A percentile compares a stretch with the other conserved stretches of the same genome.
Evolutionary conservation across 2,888 invertebrate genomes (phyloP).

Genomic region (Erebia aethiops): DNA sequence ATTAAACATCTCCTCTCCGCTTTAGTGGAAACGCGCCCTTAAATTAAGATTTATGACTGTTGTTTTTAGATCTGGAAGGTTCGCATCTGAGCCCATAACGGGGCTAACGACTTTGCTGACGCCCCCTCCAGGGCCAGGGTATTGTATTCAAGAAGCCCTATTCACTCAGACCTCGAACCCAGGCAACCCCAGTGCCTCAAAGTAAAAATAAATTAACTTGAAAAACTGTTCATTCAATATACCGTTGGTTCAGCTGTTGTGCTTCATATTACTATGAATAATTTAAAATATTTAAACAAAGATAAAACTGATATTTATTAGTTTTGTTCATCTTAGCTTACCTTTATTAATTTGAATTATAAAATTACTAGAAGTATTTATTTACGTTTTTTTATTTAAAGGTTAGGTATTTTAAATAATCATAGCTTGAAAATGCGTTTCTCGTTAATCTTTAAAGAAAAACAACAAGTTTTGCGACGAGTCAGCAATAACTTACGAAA

Average conservation of each 20-base stretch:
- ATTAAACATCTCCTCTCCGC: no score
- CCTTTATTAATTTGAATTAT: no score
- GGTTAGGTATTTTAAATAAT: no score
- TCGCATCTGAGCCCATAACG: slow-evolving; percentile 56
- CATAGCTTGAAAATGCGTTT: slow-evolving; percentile 54
- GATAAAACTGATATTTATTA: background rate
- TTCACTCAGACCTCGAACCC: background rate
- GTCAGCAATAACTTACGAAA: slow-evolving; percentile 65
- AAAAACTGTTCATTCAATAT: background rate
- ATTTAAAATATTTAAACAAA: no score
- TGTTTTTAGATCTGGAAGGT: slow-evolving; percentile 62
- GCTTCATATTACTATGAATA: no score
- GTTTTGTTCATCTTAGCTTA: no score
- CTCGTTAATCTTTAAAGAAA: slow-evolving; percentile 82
- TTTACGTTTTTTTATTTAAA: no score
- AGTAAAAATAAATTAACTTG: background rate
- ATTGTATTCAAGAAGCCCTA: slow-evolving; percentile 53
- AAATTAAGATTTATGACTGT: background rate
- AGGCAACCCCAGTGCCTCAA: background rate
- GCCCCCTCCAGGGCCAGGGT: slow-evolving; percentile 55
- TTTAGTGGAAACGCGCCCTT: no score
- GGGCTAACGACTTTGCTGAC: slow-evolving; percentile 53
- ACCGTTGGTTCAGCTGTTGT: background rate
- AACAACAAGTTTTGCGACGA: slow-evolving; percentile 72
- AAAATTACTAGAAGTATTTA: no score